phyloP scores from a whole-genome alignment of 2,888 invertebrate species.

The Autographa gamma region DNA sequence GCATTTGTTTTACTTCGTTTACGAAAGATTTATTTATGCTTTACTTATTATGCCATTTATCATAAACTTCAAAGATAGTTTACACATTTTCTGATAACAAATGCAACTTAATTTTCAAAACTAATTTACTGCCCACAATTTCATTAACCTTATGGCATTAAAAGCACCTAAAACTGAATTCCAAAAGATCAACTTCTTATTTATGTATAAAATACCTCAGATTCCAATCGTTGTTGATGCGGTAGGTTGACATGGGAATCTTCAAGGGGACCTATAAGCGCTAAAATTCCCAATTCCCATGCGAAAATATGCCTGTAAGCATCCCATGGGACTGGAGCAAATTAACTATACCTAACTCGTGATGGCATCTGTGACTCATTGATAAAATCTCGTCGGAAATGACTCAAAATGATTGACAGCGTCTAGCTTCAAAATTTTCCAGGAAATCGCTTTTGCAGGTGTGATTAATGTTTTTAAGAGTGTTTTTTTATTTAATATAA shows the following conservation, averaged over 20 bases:
- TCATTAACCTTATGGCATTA: not conserved
- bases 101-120: not conserved
- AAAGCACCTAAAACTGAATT: slow-evolving; percentile 10
- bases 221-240: slow-evolving; percentile 65
- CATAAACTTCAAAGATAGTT: too few species aligned
- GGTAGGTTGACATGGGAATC: slow-evolving; percentile 75
- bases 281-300: slow-evolving; percentile 76
- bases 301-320: slow-evolving; percentile 68
- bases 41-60: not conserved
- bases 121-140: not conserved
- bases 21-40: not conserved
- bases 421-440: slow-evolving; percentile 44
- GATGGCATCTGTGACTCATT: slow-evolving; percentile 53
- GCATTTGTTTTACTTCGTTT: not conserved
- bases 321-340: slow-evolving; percentile 80
- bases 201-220: slow-evolving; percentile 61
- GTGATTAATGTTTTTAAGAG: slow-evolving; percentile 22
- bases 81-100: not conserved
- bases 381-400: slow-evolving; percentile 38
- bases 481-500: too few species aligned
- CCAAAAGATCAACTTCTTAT: slow-evolving; percentile 22
- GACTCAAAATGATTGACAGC: slow-evolving; percentile 58
- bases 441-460: slow-evolving; percentile 40
- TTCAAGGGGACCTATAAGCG: slow-evolving; percentile 58
- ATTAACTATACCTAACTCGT: slow-evolving; percentile 67